Evolutionary conservation across 1,140 invertebrate species (phyloP), one percentile per base, ranked within the genome.

Genomic region (Ooceraea biroi): DNA sequence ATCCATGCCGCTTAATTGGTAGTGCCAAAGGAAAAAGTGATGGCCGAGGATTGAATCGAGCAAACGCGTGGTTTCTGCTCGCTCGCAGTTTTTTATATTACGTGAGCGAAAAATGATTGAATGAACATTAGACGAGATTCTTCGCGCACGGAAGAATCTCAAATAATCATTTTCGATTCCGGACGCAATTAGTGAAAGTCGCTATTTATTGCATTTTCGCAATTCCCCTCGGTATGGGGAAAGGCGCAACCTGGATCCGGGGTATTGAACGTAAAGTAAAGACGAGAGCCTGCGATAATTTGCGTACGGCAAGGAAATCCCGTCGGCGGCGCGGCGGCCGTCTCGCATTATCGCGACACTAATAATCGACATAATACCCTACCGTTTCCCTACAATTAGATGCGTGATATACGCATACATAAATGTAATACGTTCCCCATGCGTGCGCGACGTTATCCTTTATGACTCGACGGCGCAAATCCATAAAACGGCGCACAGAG

Each of bases 401-500:
- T 83, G 57, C 68, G 57, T 89, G 84, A 89, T 88, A 89, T 89
- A 89, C 87, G 41, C 69, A 86, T 86, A 78, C 84, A 84, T 88
- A 86, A 89, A 88, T 77, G 88, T 88, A 89, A 89, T 89, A 88
- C 88, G 87, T 88, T 71, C 36, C 58, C 78, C 19, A 36, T 57
- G 36, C 46, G 55, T 61, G 48, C 65, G 57, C 71, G 78, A 85
- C 80, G 77, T 89, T 89, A 89, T 89, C 88, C 88, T 89, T 89
- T 89, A 89, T 83, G 88, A 58, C 87, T 63, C 72, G 58, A 11
- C 80, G 84, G 58, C 36, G 88, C 84, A 88, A 89, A 89, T 89
- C 88, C 84, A 89, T 89, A 89, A 89, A 89, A 89, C 88, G 88
- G 74, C 88, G 57, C 71, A 84, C 87, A 72, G 84, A 89, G 78